Evolutionary conservation across 2,113 vertebrate genomes (phyloP).

Genomic region (Lepus europaeus): DNA sequence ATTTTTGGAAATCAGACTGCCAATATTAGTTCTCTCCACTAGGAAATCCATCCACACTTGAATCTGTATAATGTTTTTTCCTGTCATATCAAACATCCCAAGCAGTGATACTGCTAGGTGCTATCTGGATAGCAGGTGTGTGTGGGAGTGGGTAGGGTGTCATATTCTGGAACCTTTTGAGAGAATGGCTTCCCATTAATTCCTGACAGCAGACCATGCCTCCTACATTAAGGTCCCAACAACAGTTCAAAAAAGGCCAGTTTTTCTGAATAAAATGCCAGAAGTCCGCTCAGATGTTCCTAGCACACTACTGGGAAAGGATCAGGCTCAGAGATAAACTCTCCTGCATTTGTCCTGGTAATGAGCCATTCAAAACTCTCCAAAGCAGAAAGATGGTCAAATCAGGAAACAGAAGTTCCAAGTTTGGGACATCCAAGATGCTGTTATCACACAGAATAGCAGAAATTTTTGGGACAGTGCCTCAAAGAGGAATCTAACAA

Average conservation of each 20-base stretch:
- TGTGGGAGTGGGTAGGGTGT: background rate
- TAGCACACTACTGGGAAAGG: constrained; percentile 29
- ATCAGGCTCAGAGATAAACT: constrained; percentile 53
- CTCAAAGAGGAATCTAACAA: constrained; percentile 33
- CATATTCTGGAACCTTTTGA: constrained; percentile 35
- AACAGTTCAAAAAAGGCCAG: constrained; percentile 38
- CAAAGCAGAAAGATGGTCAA: background rate
- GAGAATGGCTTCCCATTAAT: constrained; percentile 29
- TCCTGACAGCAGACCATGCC: background rate
- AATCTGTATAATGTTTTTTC: background rate
- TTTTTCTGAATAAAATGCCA: constrained; percentile 55
- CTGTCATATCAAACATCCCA: constrained; percentile 25
- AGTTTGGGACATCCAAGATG: constrained; percentile 32
- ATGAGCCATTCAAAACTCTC: background rate
- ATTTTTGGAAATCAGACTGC: constrained; percentile 63
- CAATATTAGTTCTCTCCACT: constrained; percentile 16
- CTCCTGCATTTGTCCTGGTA: background rate
- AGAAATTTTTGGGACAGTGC: constrained; percentile 35
- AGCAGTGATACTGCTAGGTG: background rate
- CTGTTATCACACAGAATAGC: background rate
- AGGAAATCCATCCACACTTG: constrained; percentile 43
- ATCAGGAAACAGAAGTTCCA: constrained; percentile 50
- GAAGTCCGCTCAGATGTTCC: background rate
- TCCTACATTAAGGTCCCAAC: background rate
- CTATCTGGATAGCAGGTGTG: background rate